Base-by-base conservation (phyloP, 2,113 vertebrate genomes). In the Lepus europaeus region DNA sequence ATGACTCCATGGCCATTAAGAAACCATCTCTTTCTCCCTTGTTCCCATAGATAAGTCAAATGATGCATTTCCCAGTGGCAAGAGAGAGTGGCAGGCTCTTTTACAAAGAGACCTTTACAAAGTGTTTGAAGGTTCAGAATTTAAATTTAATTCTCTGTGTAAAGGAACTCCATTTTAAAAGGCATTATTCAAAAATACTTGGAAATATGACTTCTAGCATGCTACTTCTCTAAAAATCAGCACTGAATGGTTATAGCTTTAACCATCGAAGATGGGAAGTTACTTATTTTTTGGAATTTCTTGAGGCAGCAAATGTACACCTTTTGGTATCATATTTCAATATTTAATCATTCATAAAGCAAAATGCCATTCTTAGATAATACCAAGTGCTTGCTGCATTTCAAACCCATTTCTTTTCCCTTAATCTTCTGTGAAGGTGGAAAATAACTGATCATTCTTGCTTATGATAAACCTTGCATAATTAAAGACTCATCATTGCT, bases 101-200 rank as follows among this genome's bases (percentile, higher is more conserved):
- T 87, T 79, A 90, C n/a, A 86, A 92, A 95, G 79, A 45, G 45
- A 45, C 45, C 45, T 45, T 45, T 79, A 88, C 36, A 85, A 92
- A 95, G 79, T 49, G 23, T 81, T 73, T 49, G 45, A 51, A 66
- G 10, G 4, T 72, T 90, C 33, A 74, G 19, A 82, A 92, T 90
- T 95, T 92, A 95, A 96, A 91, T 51, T 87, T 84, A 91, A 91
- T 33, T 7, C 19, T 73, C 74, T 92, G 8, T 86, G 51, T 80
- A 80, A 89, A 93, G 66, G 93, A 89, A 91, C 89, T 83, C 6
- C 68, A 85, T 87, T 92, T 86, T 81, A 64, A 6, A 83, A 49
- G 56, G 27, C 22, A 79, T 36, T 64, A 31, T 85, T 90, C 94
- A 20, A 53, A 97, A 88, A 70, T 76, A 95, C 78, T 90, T 82